Conservation (phyloP, 2,113 vertebrate genomes). For the Pseudorectes ferrugineus region DNA sequence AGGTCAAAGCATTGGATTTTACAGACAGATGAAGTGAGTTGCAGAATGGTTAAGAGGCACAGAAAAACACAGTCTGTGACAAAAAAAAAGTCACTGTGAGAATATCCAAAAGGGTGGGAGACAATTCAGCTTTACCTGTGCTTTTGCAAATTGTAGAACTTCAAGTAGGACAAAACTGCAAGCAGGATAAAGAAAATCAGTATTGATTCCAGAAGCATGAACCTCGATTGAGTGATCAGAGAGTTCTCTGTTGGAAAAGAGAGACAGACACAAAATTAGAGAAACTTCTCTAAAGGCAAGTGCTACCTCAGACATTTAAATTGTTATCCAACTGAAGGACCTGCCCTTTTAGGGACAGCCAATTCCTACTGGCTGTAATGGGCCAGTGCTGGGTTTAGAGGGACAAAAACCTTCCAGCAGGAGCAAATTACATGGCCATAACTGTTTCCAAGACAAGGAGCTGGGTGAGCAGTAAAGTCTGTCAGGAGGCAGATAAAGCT, state of each 20-base stretch:
- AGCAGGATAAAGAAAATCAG: constrained; percentile 90
- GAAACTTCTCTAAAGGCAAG: background rate
- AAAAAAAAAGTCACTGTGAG: background rate
- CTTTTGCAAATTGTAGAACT: constrained; percentile 78
- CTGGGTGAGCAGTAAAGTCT: background rate
- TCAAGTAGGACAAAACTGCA: constrained; percentile 86
- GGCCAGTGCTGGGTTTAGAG: background rate
- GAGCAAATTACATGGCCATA: background rate
- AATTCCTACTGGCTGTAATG: background rate
- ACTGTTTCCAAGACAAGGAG: background rate
- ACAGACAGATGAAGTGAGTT: background rate
- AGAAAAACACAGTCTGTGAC: background rate
- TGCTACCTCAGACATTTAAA: background rate
- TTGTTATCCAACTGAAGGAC: background rate
- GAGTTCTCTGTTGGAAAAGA: constrained; percentile 81
- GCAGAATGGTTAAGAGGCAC: background rate
- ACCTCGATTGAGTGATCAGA: constrained; percentile 89
- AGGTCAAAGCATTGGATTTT: background rate
- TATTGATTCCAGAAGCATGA: constrained; percentile 91
- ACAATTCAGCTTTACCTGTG: constrained; percentile 69
- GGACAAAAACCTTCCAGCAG: background rate
- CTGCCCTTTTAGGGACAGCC: background rate
- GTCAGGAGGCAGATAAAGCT: background rate
- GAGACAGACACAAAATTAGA: background rate
- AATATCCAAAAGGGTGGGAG: background rate